These are phyloP conservation scores for Propsilocerus akamusi DNA, from an alignment of 1,140 invertebrate genomes.

Conservation along the genomic window DNA sequence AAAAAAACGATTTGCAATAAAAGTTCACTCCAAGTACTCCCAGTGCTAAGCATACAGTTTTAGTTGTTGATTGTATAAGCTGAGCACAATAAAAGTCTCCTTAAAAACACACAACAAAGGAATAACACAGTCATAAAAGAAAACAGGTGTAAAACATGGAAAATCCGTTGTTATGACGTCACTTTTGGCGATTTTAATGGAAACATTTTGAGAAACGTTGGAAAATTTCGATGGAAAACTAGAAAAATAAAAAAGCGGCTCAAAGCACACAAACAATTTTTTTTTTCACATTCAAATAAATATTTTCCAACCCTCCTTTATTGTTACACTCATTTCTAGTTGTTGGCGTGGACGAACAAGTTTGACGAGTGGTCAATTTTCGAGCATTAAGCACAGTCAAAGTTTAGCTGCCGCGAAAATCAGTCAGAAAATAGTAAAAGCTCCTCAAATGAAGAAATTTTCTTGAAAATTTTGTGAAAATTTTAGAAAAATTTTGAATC, in stretches of 20 bases:
- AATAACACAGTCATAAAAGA: conserved; percentile 6
- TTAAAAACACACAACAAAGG: too few species aligned
- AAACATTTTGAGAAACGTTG: neutral
- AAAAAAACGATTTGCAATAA: too few species aligned
- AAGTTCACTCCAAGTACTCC: too few species aligned
- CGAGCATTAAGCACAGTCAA: neutral
- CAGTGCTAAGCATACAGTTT: too few species aligned
- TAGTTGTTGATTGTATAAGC: too few species aligned
- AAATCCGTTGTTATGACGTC: neutral
- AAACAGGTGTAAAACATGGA: neutral
- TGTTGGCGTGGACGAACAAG: neutral
- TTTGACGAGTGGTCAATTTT: neutral
- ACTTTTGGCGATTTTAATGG: neutral
- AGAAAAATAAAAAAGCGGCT: neutral
- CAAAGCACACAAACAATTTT: neutral
- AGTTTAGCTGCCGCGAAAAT: neutral
- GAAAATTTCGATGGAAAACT: neutral
- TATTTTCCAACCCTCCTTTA: too few species aligned
- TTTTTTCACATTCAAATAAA: neutral
- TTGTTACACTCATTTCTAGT: neutral
- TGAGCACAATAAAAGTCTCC: too few species aligned
- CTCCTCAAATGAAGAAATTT: too few species aligned
- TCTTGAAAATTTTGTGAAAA: too few species aligned
- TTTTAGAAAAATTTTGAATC: too few species aligned
- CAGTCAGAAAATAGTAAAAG: neutral